Evolutionary conservation across 2,113 vertebrate species (phyloP), one percentile per base, ranked within the genome.

Genomic region (Odontesthes bonariensis): DNA sequence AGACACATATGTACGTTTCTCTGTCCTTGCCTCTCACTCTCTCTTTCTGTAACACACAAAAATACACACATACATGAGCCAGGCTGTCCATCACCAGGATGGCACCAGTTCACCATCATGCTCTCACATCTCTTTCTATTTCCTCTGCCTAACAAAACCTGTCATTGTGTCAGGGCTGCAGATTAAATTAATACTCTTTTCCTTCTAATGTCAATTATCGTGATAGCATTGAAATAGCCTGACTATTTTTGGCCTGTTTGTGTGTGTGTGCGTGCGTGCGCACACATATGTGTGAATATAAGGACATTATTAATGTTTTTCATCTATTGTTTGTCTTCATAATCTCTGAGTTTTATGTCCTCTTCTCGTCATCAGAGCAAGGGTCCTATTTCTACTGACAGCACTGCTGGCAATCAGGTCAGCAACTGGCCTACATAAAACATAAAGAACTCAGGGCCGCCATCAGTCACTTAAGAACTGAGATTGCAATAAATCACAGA

Each of bases 371-470:
- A 52, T 19, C 23, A 1, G 64, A 81, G 71, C 55, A 77, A 62
- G 67, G 60, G 64, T 73, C 65, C 80, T 67, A 83, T 77, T 91
- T 85, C 71, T 52, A 77, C 54, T 81, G 73, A 91, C 86, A 91
- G 82, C 86, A 55, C 78, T 56, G 22, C 58, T 58, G 59, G 64
- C 88, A 94, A 89, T 92, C 86, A 91, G 91, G 92, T 94, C 90
- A 91, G 81, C 69, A 63, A 72, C 66, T 73, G 84, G 86, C 78
- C 89, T 93, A 93, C 89, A 92, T 93, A 86, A 84, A 87, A 86
- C 73, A 69, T 33, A 64, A 62, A 42, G 72, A 85, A 88, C 67
- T 75, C 62, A 61, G 66, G 54, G 35, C 74, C 57, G 72, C 73
- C 60, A 72, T 81, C 65, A 27, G 82, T 84, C 83, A 79, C 53